A percentile compares a stretch with the other conserved stretches of the same genome.
These are phyloP conservation scores for Pheosia tremula DNA, from an alignment of 2,888 invertebrate species.

Conservation along the genomic window DNA sequence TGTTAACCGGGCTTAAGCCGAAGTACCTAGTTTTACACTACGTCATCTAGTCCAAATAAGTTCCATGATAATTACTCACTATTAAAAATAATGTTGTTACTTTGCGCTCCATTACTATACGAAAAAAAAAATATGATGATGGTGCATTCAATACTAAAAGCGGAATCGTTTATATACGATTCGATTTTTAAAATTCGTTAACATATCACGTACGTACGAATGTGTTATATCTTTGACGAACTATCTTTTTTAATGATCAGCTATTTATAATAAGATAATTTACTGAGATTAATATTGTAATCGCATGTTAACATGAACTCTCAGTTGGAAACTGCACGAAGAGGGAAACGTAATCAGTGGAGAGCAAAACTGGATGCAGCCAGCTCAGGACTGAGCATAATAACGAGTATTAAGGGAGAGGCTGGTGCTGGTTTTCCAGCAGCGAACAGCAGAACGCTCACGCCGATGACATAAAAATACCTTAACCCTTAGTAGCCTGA, in stretches of 20 bases:
- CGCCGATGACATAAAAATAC: too few species aligned
- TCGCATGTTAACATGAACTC: too few species aligned
- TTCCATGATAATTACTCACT: background rate
- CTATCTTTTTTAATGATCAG: background rate
- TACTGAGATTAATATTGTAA: too few species aligned
- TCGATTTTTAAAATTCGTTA: slow-evolving; percentile 11
- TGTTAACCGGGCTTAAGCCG: too few species aligned
- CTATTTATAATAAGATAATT: background rate
- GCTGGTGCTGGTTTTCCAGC: too few species aligned
- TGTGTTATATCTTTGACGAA: slow-evolving; percentile 26
- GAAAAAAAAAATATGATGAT: slow-evolving; percentile 20
- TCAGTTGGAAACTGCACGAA: too few species aligned
- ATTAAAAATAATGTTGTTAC: slow-evolving; percentile 16
- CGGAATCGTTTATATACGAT: slow-evolving; percentile 11
- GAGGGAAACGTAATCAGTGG: too few species aligned
- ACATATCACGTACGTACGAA: slow-evolving; percentile 24
- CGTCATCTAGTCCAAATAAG: background rate
- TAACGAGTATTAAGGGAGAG: too few species aligned
- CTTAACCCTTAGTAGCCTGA: too few species aligned
- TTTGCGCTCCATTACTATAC: slow-evolving; percentile 25
- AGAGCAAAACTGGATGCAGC: too few species aligned
- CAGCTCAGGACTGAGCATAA: too few species aligned
- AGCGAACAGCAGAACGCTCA: too few species aligned
- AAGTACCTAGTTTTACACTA: background rate
- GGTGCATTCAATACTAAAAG: slow-evolving; percentile 8